Base-by-base conservation (phyloP, 1,140 invertebrate genomes). In the Anastatus disparis region DNA sequence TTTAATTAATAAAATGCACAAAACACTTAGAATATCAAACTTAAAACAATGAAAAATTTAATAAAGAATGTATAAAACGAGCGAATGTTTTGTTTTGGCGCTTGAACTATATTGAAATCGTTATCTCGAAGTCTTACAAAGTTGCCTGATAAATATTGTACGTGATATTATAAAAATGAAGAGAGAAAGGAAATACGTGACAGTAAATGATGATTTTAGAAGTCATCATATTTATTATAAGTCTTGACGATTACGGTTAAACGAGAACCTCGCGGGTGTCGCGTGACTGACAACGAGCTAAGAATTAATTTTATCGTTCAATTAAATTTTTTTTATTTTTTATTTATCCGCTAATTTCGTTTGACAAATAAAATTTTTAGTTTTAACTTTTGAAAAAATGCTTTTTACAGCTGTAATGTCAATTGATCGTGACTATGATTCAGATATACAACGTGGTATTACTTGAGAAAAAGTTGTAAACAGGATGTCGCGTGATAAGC, bases 111-210 rank as follows among this genome's bases (percentile, higher is more conserved):
- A 38, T 56, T 38, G 53, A 3, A 35, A 17, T 20, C 29, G 15
- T 66, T 62, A 55, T 76, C 80, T 24, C 48, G 52, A 67, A 26
- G 15, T 50, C 50, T n/a, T n/a, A n/a, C 27, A 22, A 44, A 38
- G 48, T 55, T 67, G 48, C 12, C 27, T n/a, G 22, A 46, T 42
- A 44, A 44, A n/a, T n/a, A n/a, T n/a, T n/a, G n/a, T n/a, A n/a
- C 44, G 22, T n/a, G 9, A n/a, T n/a, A n/a, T n/a, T n/a, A n/a
- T n/a, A 44, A 24, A 9, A 13, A 44, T 44, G 38, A 26, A 27
- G 29, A 1, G 20, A 15, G 17, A 38, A 24, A 42, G 9, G 9
- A 31, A 40, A 2, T 10, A 22, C 0, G 12, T 2, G 50, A 1
- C 31, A 10, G 27, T 8, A 63, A 22, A 52, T n/a, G 46, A 50